Evolutionary conservation across 2,888 invertebrate genomes (phyloP).

Genomic region (Theodoxus fluviatilis): DNA sequence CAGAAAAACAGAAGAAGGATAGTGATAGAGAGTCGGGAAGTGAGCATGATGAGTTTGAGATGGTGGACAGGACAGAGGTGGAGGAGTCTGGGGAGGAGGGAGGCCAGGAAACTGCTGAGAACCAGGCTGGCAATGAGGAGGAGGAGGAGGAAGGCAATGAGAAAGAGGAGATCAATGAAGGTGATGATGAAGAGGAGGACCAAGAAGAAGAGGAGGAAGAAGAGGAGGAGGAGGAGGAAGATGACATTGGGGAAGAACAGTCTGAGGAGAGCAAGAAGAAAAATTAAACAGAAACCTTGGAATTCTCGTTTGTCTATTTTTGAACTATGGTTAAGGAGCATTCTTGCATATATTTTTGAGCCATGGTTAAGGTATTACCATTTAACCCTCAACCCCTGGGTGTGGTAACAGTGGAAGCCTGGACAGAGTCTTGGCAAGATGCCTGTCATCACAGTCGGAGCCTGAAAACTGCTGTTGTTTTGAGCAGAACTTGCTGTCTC

Average conservation of each 20-base stretch:
- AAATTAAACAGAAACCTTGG: slow-evolving; percentile 13
- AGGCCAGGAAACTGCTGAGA: slow-evolving; percentile 16
- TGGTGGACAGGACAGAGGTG: slow-evolving; percentile 34
- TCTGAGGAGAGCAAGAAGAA: neutral
- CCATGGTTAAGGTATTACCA: too few species aligned
- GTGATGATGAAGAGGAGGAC: slow-evolving; percentile 16
- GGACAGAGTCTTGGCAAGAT: too few species aligned
- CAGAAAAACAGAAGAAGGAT: slow-evolving; percentile 30
- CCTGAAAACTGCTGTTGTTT: too few species aligned
- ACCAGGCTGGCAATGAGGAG: neutral
- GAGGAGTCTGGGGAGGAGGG: slow-evolving; percentile 29
- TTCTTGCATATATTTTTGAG: too few species aligned
- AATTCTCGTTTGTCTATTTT: neutral
- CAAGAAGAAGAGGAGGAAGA: slow-evolving; percentile 9
- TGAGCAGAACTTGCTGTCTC: too few species aligned
- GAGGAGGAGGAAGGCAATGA: slow-evolving; percentile 17
- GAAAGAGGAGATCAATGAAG: slow-evolving; percentile 19
- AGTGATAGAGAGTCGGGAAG: slow-evolving; percentile 33
- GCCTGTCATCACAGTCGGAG: too few species aligned
- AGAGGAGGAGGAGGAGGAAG: slow-evolving; percentile 20
- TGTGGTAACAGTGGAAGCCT: too few species aligned
- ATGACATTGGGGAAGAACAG: slow-evolving; percentile 8
- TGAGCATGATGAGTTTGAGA: slow-evolving; percentile 34
- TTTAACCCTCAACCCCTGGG: too few species aligned
- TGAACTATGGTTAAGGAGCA: too few species aligned